Base-by-base conservation (phyloP, 2,888 invertebrate genomes). In the Muschampia plurimacula region DNA sequence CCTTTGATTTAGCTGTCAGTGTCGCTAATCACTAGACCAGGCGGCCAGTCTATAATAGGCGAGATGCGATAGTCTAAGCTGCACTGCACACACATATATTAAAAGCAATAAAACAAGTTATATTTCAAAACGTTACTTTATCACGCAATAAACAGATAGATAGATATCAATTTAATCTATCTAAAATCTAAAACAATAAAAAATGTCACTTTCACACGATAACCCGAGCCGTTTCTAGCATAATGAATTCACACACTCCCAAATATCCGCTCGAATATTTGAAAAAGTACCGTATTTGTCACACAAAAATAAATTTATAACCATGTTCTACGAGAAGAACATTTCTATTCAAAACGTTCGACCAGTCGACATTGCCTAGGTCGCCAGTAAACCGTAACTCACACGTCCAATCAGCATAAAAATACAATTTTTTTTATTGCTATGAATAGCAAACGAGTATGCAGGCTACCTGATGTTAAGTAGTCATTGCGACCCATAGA, bases 321-420 rank as follows among this genome's bases (percentile, higher is more conserved):
- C 66, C 71, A 44, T 41, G 66, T 52, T 71, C 49, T 66, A n/a
- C 39, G 39, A 69, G 36, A 39, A 60, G 62, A 49, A 66, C 71
- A 66, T 66, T 66, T 71, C 66, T 71, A 36, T 69, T 46, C 49
- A 66, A 71, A 71, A 60, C 8, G 46, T 36, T 65, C 59, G 57
- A 66, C 66, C 49, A 44, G 71, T 71, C 66, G 71, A 71, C 71
- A 71, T 71, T 71, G 71, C 80, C 83, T 77, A 74, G 82, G 81
- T 84, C 64, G 82, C 76, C 75, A 74, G 77, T 76, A 0, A 13
- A 28, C 10, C 12, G 32, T 39, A 64, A 64, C 64, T 46, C 64
- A 46, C 12, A 64, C 64, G 22, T 64, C 44, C 44, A 46, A 46
- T n/a, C n/a, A n/a, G n/a, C n/a, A n/a, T n/a, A n/a, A n/a, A n/a